Evolutionary conservation across 2,113 vertebrate species (phyloP).

Genomic region (Xenopus borealis): DNA sequence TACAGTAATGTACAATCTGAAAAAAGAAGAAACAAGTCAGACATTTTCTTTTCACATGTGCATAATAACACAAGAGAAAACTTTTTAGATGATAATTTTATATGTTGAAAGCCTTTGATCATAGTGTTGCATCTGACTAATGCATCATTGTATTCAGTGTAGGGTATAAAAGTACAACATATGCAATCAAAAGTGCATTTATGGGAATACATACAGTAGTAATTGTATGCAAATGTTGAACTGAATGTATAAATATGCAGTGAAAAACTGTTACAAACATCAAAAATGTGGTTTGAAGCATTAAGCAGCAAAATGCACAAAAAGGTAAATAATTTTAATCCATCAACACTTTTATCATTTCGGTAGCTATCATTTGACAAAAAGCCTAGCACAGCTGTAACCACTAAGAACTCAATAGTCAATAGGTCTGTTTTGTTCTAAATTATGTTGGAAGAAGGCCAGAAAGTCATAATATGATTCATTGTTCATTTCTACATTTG

Average conservation of each 20-base stretch:
- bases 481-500: slow-evolving; percentile 23
- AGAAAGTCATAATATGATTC: slow-evolving; percentile 45
- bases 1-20: too few species aligned
- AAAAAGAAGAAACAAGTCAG: too few species aligned
- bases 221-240: not conserved
- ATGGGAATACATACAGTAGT: not conserved
- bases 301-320: slow-evolving; percentile 7
- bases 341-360: slow-evolving; percentile 37
- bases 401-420: slow-evolving; percentile 35
- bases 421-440: slow-evolving; percentile 21
- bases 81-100: too few species aligned
- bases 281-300: not conserved
- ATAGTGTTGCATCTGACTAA: not conserved
- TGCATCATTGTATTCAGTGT: not conserved
- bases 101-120: not conserved
- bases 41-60: too few species aligned
- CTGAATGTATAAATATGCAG: not conserved
- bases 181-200: not conserved
- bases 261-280: not conserved
- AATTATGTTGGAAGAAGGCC: not conserved
- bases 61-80: too few species aligned
- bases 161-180: not conserved
- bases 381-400: slow-evolving; percentile 19
- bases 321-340: slow-evolving; percentile 30
- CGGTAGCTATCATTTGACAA: slow-evolving; percentile 31